Base-by-base conservation (phyloP, 2,888 invertebrate species). In the Acrobasis repandana region DNA sequence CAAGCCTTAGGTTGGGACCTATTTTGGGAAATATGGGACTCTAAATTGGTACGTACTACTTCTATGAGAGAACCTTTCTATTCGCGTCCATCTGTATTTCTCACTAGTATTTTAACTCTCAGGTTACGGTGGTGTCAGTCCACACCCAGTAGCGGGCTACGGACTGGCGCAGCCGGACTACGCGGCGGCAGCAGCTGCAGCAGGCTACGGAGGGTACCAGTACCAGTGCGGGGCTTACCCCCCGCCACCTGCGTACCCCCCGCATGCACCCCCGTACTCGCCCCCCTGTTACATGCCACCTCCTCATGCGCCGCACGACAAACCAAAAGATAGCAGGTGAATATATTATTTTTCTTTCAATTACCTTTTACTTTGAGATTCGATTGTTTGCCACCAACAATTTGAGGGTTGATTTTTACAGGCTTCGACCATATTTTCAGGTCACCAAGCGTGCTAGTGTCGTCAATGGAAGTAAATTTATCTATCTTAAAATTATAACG, bases 201-300 rank as follows among this genome's bases (percentile, higher is more conserved):
- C 91, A 0, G 91, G 92, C 33, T 92, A 94, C 94, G 82, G 94
- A 84, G 82, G 95, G 89, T 92, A 92, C 82, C 92, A 92, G 85
- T 92, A 92, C 86, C 92, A 92, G 69, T 92, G 92, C 70, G 91
- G 92, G 16, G 90, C 92, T n/a, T 95, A 95, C 90, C 95, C 95
- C 54, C 93, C 89, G 36, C 93, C 88, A 16, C 88, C 92, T 49
- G 81, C 92, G 59, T 95, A 95, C 85, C 95, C 94, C 0, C 93
- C 93, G 46, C 95, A 95, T 74, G 95, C 95, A 58, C 95, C 95
- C 54, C 95, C 95, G 60, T 96, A 96, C 85, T 95, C 95, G 59
- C 95, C 96, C 59, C 97, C 97, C 79, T 97, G 97, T 90, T 96
- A 96, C 79, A 97, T 97, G 97, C 97, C 97, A 64, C 96, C 96